These are phyloP conservation scores for Oxyura jamaicensis DNA, from an alignment of 2,113 vertebrate species.

Conservation along the genomic window DNA sequence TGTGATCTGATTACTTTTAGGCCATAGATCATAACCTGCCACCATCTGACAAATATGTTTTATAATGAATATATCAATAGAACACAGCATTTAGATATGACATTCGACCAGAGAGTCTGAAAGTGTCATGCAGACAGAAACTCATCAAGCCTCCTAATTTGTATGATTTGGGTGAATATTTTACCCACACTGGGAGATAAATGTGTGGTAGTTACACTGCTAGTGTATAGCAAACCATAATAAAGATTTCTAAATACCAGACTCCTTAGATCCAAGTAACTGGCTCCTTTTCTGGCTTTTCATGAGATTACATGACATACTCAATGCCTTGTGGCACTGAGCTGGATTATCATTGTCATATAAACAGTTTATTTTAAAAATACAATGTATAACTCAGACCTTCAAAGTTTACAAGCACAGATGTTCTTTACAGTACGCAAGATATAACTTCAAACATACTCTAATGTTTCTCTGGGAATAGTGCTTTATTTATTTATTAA, in stretches of 20 bases:
- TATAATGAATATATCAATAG: not conserved
- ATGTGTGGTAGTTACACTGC: not conserved
- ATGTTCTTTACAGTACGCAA: not conserved
- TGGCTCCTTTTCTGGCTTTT: not conserved
- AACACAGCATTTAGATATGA: not conserved
- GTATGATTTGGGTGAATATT: not conserved
- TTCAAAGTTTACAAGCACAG: not conserved
- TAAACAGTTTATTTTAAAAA: not conserved
- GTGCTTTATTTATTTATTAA: not conserved
- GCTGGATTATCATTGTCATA: not conserved
- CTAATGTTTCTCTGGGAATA: not conserved
- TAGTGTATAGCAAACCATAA: not conserved
- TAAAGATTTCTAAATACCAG: not conserved
- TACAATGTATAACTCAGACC: not conserved
- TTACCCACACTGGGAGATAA: not conserved
- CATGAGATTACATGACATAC: not conserved
- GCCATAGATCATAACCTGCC: slow-evolving; percentile 5
- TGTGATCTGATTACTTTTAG: not conserved
- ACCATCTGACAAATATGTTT: not conserved
- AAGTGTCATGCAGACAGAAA: not conserved
- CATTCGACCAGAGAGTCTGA: not conserved
- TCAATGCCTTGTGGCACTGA: not conserved
- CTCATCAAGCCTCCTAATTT: not conserved
- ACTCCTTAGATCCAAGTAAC: not conserved
- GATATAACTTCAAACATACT: not conserved